A percentile compares a stretch with the other conserved stretches of the same genome.
phyloP scores from a whole-genome alignment of 2,888 invertebrate genomes.

The Biston stratarius region DNA sequence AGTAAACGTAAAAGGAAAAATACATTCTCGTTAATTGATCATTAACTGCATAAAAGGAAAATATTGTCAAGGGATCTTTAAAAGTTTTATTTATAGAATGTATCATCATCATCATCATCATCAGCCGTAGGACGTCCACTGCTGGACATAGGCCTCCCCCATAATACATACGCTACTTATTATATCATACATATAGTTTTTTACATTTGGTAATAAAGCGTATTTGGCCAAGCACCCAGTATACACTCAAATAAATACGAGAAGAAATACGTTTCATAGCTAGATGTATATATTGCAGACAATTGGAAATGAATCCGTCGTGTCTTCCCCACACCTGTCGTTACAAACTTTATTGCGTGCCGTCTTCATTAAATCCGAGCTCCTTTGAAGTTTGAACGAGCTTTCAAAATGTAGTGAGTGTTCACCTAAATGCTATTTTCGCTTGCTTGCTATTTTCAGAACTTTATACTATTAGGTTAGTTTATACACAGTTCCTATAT shows the following conservation, averaged over 20 bases:
- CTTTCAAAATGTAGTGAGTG: slow-evolving; percentile 36
- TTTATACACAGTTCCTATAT: background rate
- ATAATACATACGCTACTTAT: no score
- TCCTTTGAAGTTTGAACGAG: slow-evolving; percentile 65
- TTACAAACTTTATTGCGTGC: slow-evolving; percentile 68
- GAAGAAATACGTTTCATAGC: background rate
- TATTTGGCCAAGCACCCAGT: slow-evolving; percentile 29
- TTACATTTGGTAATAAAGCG: no score
- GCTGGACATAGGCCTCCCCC: no score
- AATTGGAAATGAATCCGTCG: slow-evolving; percentile 45
- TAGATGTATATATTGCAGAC: slow-evolving; percentile 35
- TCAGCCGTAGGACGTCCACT: no score
- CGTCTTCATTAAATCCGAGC: slow-evolving; percentile 69
- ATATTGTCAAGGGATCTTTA: background rate
- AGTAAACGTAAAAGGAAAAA: slow-evolving; percentile 29
- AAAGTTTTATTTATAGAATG: no score
- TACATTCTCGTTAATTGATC: slow-evolving; percentile 19
- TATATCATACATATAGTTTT: no score
- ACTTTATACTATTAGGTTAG: slow-evolving; percentile 1
- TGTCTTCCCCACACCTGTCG: slow-evolving; percentile 62
- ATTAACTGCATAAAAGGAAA: slow-evolving; percentile 16
- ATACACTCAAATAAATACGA: background rate
- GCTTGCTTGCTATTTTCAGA: slow-evolving; percentile 27
- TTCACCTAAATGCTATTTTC: slow-evolving; percentile 35
- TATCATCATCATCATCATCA: no score